Percentiles rank a stretch among this genome's conserved stretches.
Conservation (phyloP, 2,888 invertebrate genomes). For the Machimus atricapillus region DNA sequence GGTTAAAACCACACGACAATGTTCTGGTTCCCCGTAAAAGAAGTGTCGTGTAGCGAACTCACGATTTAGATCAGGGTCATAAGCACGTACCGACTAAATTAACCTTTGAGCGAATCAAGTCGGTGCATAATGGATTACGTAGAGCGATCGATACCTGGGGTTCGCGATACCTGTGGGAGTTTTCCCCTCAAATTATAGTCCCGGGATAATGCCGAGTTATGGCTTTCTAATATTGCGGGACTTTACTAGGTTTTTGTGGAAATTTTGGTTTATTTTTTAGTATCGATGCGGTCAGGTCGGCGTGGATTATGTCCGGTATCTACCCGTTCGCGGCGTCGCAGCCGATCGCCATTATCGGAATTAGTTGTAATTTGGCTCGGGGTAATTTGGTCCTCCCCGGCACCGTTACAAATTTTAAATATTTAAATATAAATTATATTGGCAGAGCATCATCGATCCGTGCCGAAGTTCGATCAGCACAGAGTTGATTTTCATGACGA, state of each 20-base stretch:
- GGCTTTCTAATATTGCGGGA: conserved; percentile 23
- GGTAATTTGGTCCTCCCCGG: background rate
- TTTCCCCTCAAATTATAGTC: conserved; percentile 32
- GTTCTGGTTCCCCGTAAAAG: conserved; percentile 42
- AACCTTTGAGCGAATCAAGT: conserved; percentile 49
- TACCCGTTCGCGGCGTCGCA: background rate
- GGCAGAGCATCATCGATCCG: background rate
- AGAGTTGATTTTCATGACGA: background rate
- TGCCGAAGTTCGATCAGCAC: background rate
- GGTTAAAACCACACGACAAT: conserved; percentile 41
- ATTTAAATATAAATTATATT: background rate
- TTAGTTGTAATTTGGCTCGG: background rate
- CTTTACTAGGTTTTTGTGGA: background rate
- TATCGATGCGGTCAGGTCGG: background rate
- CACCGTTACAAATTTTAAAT: background rate
- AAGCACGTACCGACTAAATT: conserved; percentile 50
- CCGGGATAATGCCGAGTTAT: conserved; percentile 29
- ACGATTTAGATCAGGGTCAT: conserved; percentile 53
- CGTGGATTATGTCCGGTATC: background rate
- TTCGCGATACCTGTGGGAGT: conserved; percentile 28
- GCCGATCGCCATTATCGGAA: background rate
- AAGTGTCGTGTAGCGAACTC: conserved; percentile 50
- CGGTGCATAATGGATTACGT: conserved; percentile 46
- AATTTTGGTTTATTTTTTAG: background rate
- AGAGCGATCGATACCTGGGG: conserved; percentile 41